Base-by-base conservation (phyloP, 1,140 invertebrate species). In the Aphaenogaster rudis region DNA sequence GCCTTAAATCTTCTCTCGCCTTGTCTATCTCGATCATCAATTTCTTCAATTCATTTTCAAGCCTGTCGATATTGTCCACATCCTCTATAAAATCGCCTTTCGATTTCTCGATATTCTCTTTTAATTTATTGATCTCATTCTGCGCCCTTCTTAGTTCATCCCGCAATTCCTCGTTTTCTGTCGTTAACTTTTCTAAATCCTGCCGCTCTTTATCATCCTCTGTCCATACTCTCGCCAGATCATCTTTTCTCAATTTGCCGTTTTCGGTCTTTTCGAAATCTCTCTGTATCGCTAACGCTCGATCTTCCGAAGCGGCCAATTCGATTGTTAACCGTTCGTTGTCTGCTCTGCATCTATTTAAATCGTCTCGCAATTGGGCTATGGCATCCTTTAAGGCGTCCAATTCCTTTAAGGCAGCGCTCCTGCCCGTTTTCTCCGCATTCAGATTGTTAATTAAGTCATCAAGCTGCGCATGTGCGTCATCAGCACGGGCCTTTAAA, bases 271-370 rank as follows among this genome's bases (percentile, higher is more conserved):
- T 69, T 33, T 80, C 52, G n/a, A 88, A 77, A 28, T 88, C 80
- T 1, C 15, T 15, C 42, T 21, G 67, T 13, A 84, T 50, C 48
- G 61, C 63, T 15, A 76, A 42, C 39, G 77, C 33, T 74, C 77
- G 63, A 6, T 13, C 9, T 54, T 81, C 85, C 33, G 69, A 48
- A 13, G 17, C 54, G 21, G 88, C 72, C 6, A 86, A 54, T 7
- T 86, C 66, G 13, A 67, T 86, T 13, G n/a, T 69, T 50, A 90
- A 28, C n/a, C 86, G 79, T 66, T 84, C 76, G 39, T 82, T 77
- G 17, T 91, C 87, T 42, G 50, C 71, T 45, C 54, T 76, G 42
- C 81, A 87, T 69, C 69, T 86, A 28, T 88, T 76, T 13, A 91
- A 52, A 64, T 91, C 91, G 9, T 76, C 79, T 52, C 50, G 86